Conservation (phyloP, 37 sponge, comb jelly and placozoan species). For the Cliona cf. orientalis region DNA sequence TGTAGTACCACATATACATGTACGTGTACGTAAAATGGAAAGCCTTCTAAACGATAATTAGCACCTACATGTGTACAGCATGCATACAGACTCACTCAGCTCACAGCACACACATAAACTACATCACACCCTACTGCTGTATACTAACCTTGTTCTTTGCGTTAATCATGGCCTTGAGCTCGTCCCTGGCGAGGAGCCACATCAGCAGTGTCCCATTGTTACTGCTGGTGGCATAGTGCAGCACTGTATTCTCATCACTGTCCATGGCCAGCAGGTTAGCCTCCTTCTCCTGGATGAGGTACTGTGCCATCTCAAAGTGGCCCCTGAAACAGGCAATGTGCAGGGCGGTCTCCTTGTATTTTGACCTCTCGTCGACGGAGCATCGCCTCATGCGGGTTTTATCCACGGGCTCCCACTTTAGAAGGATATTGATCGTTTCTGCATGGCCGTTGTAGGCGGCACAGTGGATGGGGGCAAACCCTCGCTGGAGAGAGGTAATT, state of each 20-base stretch:
- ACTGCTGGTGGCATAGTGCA: conserved; percentile 36
- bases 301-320: not conserved
- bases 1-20: too few species aligned
- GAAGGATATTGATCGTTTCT: not conserved
- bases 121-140: not conserved
- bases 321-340: conserved; percentile 24
- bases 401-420: not conserved
- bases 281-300: not conserved
- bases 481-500: conserved; percentile 8
- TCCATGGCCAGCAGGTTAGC: not conserved
- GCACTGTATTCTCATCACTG: conserved; percentile 13
- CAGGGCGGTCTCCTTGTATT: not conserved
- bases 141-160: not conserved
- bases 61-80: too few species aligned
- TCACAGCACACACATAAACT: conserved; percentile 14
- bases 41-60: too few species aligned
- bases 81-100: conserved; percentile 4
- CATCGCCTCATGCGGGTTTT: not conserved
- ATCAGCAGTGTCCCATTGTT: not conserved
- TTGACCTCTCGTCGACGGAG: conserved; percentile 5
- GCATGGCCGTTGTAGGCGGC: conserved; percentile 17
- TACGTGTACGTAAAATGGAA: too few species aligned
- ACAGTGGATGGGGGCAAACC: conserved; percentile 38
- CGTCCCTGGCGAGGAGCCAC: not conserved
- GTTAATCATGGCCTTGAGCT: conserved; percentile 1